Conservation (phyloP, 2,113 vertebrate genomes). For the Misgurnus mizolepis region DNA sequence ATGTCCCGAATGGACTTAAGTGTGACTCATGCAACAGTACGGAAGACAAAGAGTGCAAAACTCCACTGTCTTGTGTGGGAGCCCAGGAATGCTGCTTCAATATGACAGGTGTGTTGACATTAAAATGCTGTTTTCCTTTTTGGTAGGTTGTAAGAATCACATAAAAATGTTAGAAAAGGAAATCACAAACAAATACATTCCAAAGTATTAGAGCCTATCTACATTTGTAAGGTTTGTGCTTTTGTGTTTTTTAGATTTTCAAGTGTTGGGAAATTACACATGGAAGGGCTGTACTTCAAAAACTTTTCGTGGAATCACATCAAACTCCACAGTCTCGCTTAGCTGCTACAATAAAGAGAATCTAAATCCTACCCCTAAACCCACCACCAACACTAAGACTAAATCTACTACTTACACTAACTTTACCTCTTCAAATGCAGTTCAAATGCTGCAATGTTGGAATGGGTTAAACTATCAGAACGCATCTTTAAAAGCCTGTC, state of each 20-base stretch:
- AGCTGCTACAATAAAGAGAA: no score
- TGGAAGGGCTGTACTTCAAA: background rate
- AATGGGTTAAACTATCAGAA: background rate
- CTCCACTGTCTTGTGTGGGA: constrained; percentile 9
- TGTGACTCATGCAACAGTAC: background rate
- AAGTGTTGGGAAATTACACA: background rate
- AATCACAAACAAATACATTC: no score
- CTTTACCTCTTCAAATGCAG: background rate
- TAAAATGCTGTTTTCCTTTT: background rate
- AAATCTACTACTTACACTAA: no score
- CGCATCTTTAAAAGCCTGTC: background rate
- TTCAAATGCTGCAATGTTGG: constrained; percentile 15
- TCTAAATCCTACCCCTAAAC: no score
- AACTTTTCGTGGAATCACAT: background rate
- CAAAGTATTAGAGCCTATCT: no score
- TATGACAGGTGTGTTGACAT: background rate
- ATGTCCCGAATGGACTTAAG: background rate
- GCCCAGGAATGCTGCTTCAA: background rate
- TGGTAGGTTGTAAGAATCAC: background rate
- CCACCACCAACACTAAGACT: no score
- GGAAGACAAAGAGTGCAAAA: background rate
- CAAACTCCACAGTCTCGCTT: no score
- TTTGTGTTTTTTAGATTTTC: background rate
- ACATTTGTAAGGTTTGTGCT: no score
- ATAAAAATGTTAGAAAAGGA: no score